A percentile compares a stretch with the other conserved stretches of the same genome.
Evolutionary conservation across 2,113 vertebrate genomes (phyloP).

Genomic region (Notothenia rossii): DNA sequence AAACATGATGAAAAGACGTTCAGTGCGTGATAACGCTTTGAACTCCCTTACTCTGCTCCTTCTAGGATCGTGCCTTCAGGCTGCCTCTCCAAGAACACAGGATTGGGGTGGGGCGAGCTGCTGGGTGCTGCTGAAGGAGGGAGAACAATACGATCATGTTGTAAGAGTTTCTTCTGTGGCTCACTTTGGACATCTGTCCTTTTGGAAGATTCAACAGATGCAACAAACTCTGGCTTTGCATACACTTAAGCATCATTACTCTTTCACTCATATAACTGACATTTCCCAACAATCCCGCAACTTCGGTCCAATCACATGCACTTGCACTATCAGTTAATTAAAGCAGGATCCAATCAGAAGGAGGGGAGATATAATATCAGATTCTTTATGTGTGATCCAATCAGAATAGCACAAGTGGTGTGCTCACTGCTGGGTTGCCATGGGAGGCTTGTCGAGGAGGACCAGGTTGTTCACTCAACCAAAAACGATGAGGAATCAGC

Average conservation of each 20-base stretch:
- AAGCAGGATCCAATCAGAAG: conserved; percentile 76
- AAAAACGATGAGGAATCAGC: conserved; percentile 72
- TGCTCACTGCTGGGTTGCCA: conserved; percentile 63
- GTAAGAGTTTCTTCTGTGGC: conserved; percentile 17
- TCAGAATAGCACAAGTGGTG: conserved; percentile 46
- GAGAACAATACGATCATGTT: conserved; percentile 49
- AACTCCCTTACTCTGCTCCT: conserved; percentile 82
- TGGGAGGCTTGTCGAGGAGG: conserved; percentile 61
- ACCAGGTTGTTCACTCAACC: conserved; percentile 72
- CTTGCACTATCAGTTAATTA: conserved; percentile 78
- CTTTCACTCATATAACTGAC: conserved; percentile 4
- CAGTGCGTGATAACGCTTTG: conserved; percentile 84
- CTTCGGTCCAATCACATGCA: conserved; percentile 69
- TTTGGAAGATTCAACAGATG: conserved; percentile 46
- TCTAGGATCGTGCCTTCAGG: conserved; percentile 81
- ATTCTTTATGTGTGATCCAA: conserved; percentile 73
- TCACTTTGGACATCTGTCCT: conserved; percentile 25
- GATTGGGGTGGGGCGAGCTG: conserved; percentile 53
- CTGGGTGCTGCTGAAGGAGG: conserved; percentile 35
- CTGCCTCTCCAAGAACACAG: conserved; percentile 73
- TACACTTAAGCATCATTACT: neutral
- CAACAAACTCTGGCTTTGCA: neutral
- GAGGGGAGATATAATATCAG: conserved; percentile 69
- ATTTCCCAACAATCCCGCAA: conserved; percentile 57
- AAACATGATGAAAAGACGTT: conserved; percentile 89